Evolutionary conservation across 2,113 vertebrate species (phyloP).

Genomic region (Mystacornis crossleyi): DNA sequence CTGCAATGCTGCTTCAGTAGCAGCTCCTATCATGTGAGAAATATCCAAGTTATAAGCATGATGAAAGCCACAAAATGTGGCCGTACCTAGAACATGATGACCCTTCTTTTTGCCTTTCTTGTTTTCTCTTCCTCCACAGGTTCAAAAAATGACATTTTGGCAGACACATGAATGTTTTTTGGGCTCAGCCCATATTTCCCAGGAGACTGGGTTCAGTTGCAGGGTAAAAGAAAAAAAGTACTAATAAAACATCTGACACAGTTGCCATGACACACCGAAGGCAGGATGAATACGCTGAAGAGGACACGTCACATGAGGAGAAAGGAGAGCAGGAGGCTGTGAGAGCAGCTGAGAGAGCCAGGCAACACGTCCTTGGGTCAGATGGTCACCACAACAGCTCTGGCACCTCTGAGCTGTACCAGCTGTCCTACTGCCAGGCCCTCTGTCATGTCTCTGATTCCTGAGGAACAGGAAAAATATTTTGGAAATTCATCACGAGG

Average conservation of each 20-base stretch:
- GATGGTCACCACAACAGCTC: neutral
- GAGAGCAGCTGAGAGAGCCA: neutral
- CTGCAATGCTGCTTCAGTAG: neutral
- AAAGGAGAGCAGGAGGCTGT: neutral
- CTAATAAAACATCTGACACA: conserved; percentile 28
- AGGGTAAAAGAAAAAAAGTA: conserved; percentile 19
- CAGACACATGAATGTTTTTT: neutral
- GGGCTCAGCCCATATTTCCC: conserved; percentile 53
- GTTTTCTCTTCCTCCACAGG: neutral
- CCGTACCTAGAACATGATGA: rapidly evolving
- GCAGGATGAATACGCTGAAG: neutral
- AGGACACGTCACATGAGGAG: neutral
- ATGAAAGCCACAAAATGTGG: neutral
- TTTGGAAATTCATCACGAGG: neutral
- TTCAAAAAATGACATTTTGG: conserved; percentile 7
- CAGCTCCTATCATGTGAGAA: neutral
- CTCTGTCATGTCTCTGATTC: neutral
- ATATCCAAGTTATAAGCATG: neutral
- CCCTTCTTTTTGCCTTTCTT: neutral
- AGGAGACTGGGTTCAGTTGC: conserved; percentile 37
- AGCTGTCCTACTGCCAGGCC: neutral
- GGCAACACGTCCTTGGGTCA: neutral
- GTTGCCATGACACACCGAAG: conserved; percentile 35
- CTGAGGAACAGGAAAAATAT: neutral
- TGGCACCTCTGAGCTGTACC: neutral